A percentile compares a stretch with the other conserved stretches of the same genome.
These are phyloP conservation scores for Drepanosiphum platanoidis DNA, from an alignment of 2,888 invertebrate species.

Conservation along the genomic window DNA sequence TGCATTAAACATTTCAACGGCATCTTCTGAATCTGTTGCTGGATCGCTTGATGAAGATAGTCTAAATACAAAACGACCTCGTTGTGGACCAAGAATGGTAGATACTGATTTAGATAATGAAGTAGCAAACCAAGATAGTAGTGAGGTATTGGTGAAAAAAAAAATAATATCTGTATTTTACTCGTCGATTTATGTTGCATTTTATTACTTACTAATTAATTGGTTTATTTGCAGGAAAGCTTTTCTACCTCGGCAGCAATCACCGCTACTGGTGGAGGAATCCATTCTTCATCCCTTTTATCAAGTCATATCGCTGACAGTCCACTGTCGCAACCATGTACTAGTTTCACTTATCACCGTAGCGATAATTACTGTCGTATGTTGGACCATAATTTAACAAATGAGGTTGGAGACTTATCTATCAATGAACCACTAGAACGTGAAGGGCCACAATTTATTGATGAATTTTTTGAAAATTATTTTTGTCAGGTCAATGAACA, in stretches of 20 bases:
- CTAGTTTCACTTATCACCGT: neutral
- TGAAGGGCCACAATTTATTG: neutral
- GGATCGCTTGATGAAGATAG: neutral
- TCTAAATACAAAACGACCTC: constrained; percentile 5
- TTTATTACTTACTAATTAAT: neutral
- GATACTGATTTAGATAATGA: neutral
- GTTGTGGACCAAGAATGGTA: neutral
- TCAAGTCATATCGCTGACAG: neutral
- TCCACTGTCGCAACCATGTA: neutral
- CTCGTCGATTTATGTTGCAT: neutral
- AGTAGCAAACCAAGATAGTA: no score
- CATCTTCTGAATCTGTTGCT: constrained; percentile 11
- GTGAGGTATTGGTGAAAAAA: neutral
- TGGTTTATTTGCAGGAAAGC: neutral
- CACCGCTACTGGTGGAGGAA: neutral
- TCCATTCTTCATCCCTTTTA: neutral
- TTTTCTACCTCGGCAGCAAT: neutral
- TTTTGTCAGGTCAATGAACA: neutral
- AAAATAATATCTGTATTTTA: neutral
- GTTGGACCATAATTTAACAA: no score
- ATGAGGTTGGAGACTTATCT: no score
- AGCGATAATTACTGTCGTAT: neutral
- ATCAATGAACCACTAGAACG: no score
- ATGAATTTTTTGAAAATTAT: neutral
- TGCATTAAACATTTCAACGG: neutral